Evolutionary conservation across 1,140 invertebrate species (phyloP), one percentile per base, ranked within the genome.

Genomic region (Luehdorfia chinensis): DNA sequence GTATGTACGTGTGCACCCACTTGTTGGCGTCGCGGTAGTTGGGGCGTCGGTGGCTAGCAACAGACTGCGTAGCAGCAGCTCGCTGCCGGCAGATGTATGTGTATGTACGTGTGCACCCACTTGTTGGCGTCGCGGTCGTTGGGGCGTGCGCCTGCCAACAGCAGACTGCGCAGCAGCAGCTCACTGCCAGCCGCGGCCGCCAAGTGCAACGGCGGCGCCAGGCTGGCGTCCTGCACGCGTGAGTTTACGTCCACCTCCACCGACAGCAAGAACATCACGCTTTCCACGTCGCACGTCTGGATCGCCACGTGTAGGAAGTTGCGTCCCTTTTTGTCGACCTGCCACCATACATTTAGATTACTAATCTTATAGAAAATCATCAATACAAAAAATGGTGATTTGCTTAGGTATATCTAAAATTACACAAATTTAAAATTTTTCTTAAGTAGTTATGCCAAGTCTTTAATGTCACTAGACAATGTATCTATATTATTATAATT

Each of bases 241-340:
- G 96, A 97, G 87, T 98, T 97, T 0, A 98, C 95, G 61, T 98
- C 95, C 6, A 97, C 93, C 66, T 96, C 91, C 50, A 98, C 95
- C 4, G 95, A 94, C 6, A 99, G 87, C 9, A 99, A 87, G 87
- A 99, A 98, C 25, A 99, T 89, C 8, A 98, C 95, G 70, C 94
- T 96, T 84, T 99, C 97, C 63, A 98, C 91, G 73, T 99, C 97
- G 33, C 91, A 90, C 68, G 95, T 96, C 77, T 97, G 93, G 50
- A 99, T 96, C 2, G 97, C 96, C 46, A 93, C 90, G 80, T 99
- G 97, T 0, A 88, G 64, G 68, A 88, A 87, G 53, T 88, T 88
- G 7, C 87, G 73, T 1, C 87, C 87, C 52, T 87, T 88, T 25
- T 84, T 86, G 47, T 88, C 87, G 9, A 88, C 86, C 86, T 88